Evolutionary conservation across 1,140 invertebrate genomes (phyloP).

Genomic region (Bombus impatiens): DNA sequence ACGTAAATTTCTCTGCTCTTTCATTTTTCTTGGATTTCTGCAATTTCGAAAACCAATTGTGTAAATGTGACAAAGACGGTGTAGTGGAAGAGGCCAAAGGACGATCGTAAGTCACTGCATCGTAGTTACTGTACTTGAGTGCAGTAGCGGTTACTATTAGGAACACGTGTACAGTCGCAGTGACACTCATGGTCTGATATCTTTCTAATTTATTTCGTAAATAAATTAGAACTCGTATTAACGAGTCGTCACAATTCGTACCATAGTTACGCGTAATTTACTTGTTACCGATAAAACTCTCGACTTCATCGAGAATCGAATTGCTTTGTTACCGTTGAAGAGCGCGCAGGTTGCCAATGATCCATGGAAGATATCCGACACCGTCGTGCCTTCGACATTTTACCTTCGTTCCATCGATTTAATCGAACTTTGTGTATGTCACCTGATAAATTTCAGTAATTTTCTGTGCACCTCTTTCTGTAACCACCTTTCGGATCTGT

Average conservation of each 20-base stretch:
- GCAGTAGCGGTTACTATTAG: slow-evolving; percentile 39
- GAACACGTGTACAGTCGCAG: slow-evolving; percentile 27
- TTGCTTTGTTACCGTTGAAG: background rate
- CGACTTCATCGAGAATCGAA: background rate
- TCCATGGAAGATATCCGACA: background rate
- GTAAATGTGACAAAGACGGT: background rate
- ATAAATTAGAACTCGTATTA: background rate
- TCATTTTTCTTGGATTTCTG: background rate
- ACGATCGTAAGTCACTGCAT: slow-evolving; percentile 28
- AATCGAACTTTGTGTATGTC: background rate
- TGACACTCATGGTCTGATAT: slow-evolving; percentile 54
- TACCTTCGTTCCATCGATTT: background rate
- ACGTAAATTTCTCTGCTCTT: background rate
- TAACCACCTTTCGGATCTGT: background rate
- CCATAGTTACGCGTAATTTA: background rate
- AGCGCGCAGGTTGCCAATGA: background rate
- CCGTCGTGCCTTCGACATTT: background rate
- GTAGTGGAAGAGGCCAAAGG: background rate
- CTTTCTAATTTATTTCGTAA: background rate
- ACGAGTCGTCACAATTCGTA: background rate
- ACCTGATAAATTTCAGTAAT: background rate
- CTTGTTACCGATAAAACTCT: background rate
- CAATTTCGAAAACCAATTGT: background rate
- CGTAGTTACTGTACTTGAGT: slow-evolving; percentile 32
- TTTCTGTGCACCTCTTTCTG: background rate